Evolutionary conservation across 2,888 invertebrate species (phyloP).

Genomic region (Drosophila pseudotalamancana): DNA sequence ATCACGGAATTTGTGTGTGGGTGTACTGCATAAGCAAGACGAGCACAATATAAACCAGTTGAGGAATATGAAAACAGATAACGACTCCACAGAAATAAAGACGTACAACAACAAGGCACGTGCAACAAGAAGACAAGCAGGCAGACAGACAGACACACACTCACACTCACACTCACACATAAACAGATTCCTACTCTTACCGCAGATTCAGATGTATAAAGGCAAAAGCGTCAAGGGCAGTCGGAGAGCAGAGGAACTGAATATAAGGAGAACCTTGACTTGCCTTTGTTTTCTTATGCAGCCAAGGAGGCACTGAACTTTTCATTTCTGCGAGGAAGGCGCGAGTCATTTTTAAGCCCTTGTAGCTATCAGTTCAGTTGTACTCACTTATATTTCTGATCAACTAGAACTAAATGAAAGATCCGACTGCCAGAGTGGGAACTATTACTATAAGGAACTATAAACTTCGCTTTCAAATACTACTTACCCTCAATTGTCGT

Average conservation of each 20-base stretch:
- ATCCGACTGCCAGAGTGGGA: not conserved
- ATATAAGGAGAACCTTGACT: slow-evolving; percentile 64
- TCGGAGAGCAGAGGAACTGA: slow-evolving; percentile 16
- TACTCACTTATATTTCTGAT: not conserved
- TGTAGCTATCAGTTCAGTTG: slow-evolving; percentile 7
- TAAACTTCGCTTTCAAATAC: too few species aligned
- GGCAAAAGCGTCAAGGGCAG: slow-evolving; percentile 10
- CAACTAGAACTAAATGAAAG: not conserved
- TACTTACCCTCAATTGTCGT: too few species aligned
- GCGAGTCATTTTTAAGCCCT: slow-evolving; percentile 7
- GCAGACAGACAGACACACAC: slow-evolving; percentile 16
- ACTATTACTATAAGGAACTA: too few species aligned
- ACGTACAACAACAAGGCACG: slow-evolving; percentile 71
- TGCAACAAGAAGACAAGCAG: too few species aligned
- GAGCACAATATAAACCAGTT: slow-evolving; percentile 74
- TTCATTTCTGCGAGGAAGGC: slow-evolving; percentile 31
- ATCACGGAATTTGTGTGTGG: slow-evolving; percentile 80
- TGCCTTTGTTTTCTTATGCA: slow-evolving; percentile 59
- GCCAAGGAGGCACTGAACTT: slow-evolving; percentile 66
- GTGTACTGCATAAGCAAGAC: slow-evolving; percentile 64
- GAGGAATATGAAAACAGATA: slow-evolving; percentile 80
- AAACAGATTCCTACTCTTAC: slow-evolving; percentile 34
- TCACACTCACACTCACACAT: slow-evolving; percentile 7
- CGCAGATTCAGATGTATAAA: slow-evolving; percentile 32
- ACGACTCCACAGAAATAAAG: slow-evolving; percentile 71